Base-by-base conservation (phyloP, 2,113 vertebrate species). In the Pseudolaguvia tuberculata region DNA sequence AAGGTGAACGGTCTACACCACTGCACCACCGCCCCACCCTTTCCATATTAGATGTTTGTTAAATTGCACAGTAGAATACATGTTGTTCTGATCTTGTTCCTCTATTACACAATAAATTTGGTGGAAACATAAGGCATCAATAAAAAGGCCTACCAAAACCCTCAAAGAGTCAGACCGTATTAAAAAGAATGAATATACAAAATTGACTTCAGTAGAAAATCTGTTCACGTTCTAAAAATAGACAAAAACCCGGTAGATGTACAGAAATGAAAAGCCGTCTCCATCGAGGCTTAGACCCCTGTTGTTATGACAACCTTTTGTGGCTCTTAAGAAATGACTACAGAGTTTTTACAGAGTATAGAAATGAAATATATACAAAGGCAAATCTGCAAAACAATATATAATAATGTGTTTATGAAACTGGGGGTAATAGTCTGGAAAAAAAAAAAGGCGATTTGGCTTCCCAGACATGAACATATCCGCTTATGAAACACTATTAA, bases 291-390 rank as follows among this genome's bases (percentile, higher is more conserved):
- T n/a, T 45, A 50, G 58, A 42, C 31, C 17, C 23, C 20, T 2
- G 61, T 79, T 79, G 55, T 71, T 76, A 76, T 79, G 68, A 70
- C 63, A 76, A 79, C 78, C 47, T 52, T 57, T 51, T 21, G 27
- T 59, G 52, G 25, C 42, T 42, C 45, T 52, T 48, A 71, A 52
- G 45, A 3, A 66, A 61, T 50, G 8, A 55, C 63, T 50, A 42
- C 25, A 59, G 31, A 73, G 67, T 78, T 47, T n/a, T 1, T 20
- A 31, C 6, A 35, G 47, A 17, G 29, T 65, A 29, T 53, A 56
- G 50, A 20, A 14, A 25, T 53, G 8, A 59, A 21, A 27, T 57
- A 70, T 57, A 70, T 72, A 62, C 20, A 18, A 65, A 56, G 20
- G 31, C 23, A 31, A 78, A 77, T 31, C n/a, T 55, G 39, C 35